phyloP scores from a whole-genome alignment of 2,888 invertebrate genomes.

The Oscheius sp. region DNA sequence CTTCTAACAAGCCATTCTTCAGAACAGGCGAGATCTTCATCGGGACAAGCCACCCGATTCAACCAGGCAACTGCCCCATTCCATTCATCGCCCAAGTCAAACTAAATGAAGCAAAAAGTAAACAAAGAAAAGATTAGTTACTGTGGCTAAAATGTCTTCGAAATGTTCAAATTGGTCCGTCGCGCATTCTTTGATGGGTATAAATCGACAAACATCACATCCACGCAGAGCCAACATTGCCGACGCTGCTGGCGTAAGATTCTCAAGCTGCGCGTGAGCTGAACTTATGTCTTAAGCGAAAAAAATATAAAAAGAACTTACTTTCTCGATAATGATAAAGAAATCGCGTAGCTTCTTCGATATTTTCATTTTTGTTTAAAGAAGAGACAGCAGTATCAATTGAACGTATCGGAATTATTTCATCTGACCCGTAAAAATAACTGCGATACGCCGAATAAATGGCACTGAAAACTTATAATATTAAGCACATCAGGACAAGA shows the following conservation, averaged over 20 bases:
- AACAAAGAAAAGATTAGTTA: not conserved
- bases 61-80: conserved; percentile 62
- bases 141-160: conserved; percentile 40
- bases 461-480: conserved; percentile 37
- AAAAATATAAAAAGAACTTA: conserved; percentile 29
- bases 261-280: conserved; percentile 1
- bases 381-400: conserved; percentile 55
- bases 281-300: not conserved
- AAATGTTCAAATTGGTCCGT: conserved; percentile 43
- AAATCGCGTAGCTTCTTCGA: conserved; percentile 50
- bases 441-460: conserved; percentile 49
- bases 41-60: conserved; percentile 60
- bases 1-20: conserved; percentile 56
- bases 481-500: not conserved
- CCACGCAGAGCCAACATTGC: conserved; percentile 46
- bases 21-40: conserved; percentile 61
- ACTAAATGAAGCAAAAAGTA: conserved; percentile 40
- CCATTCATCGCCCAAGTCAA: conserved; percentile 64
- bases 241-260: conserved; percentile 40
- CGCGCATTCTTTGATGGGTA: conserved; percentile 37
- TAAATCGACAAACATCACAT: conserved; percentile 43
- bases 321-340: conserved; percentile 45
- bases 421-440: conserved; percentile 38
- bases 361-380: conserved; percentile 50
- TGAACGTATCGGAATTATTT: conserved; percentile 44